Evolutionary conservation across 2,888 invertebrate species (phyloP), one percentile per base, ranked within the genome.

Genomic region (Xylophagus ater): DNA sequence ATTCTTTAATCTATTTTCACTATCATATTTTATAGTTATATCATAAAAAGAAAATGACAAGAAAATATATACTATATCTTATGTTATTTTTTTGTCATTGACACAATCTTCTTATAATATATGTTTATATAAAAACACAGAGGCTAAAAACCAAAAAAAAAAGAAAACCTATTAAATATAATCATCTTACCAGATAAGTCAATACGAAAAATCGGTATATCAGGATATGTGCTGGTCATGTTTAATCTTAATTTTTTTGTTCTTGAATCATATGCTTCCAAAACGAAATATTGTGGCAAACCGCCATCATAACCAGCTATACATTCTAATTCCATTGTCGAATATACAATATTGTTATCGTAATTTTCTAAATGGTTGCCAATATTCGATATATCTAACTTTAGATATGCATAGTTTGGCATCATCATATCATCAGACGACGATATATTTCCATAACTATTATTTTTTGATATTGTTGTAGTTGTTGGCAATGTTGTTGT

Each of bases 261-360:
- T 51, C 72, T 65, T 0, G 81, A 78, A 52, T 86, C 86, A 53
- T 83, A 76, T 1, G 87, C 86, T 60, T 89, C 88, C 42, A 90
- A 65, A 37, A 82, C 69, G 65, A 89, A 89, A 46, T 78, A 76
- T 62, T 90, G 90, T 28, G 84, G 82, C 42, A 90, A 71, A 1
- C 90, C 90, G 2, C 90, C 89, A 56, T 90, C 88, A 60, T 88
- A 88, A 30, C 89, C 90, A 0, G 84, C 76, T 42, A 84, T 76
- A 62, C 90, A 90, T 53, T 86, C 83, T 42, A 90, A 77, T 54
- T 84, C 81, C 55, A 90, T 65, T 66, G 65, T 62, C 29, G 63
- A 64, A 50, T 62, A 62, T 41, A 63, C 57, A 33, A 60, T 58
- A 49, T 63, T 62, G n/a, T n/a, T 41, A 51, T 63, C 63, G 42